Conservation (phyloP, 2,888 invertebrate genomes). For the Drosophila testacea region DNA sequence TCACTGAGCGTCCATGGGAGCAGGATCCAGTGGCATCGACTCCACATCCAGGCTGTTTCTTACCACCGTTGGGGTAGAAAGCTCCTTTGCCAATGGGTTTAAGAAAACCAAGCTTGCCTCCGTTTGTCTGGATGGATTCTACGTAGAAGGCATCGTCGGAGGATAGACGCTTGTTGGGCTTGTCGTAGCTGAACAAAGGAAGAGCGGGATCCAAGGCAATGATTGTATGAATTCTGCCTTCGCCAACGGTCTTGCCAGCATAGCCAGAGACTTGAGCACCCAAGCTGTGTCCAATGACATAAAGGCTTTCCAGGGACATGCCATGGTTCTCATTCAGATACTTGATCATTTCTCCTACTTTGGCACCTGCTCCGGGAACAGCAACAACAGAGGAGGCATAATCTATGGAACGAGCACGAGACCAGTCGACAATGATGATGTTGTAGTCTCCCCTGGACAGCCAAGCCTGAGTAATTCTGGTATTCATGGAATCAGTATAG, state of each 20-base stretch:
- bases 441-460: slow-evolving; percentile 87
- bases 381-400: slow-evolving; percentile 86
- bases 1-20: slow-evolving; percentile 84
- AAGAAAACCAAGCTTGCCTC: slow-evolving; percentile 73
- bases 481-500: slow-evolving; percentile 53
- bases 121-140: slow-evolving; percentile 80
- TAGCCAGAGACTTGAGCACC: slow-evolving; percentile 87
- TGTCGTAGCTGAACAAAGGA: slow-evolving; percentile 66
- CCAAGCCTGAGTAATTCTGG: slow-evolving; percentile 84
- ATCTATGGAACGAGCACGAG: slow-evolving; percentile 86
- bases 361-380: slow-evolving; percentile 66
- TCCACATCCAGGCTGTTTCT: slow-evolving; percentile 86
- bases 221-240: slow-evolving; percentile 87
- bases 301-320: slow-evolving; percentile 85
- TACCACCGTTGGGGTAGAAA: slow-evolving; percentile 86
- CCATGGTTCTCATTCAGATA: slow-evolving; percentile 85
- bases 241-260: slow-evolving; percentile 86
- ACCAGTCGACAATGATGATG: slow-evolving; percentile 87
- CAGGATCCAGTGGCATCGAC: slow-evolving; percentile 82
- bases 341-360: slow-evolving; percentile 72
- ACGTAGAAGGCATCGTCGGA: slow-evolving; percentile 76
- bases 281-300: slow-evolving; percentile 87
- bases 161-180: slow-evolving; percentile 61
- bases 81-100: slow-evolving; percentile 84
- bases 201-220: slow-evolving; percentile 84